Evolutionary conservation across 2,797 vertebrate species (phyloP), one percentile per base, ranked within the genome.

Genomic region (Muraenolepis orangiensis): DNA sequence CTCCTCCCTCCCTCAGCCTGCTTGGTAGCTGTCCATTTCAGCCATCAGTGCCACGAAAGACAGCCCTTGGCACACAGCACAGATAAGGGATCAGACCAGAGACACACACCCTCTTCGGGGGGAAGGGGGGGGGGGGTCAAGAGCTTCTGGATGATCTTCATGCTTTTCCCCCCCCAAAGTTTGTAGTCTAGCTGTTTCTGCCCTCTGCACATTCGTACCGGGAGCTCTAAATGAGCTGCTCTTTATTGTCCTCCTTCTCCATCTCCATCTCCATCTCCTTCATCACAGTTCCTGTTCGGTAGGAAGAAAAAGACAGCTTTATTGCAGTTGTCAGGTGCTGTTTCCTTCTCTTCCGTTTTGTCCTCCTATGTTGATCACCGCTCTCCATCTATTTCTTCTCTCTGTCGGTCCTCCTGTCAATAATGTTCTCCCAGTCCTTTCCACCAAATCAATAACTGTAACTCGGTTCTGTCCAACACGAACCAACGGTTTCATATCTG

Each of bases 401-500:
- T 71, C 36, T 40, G 29, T 46, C 4, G 20, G 18, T 72, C 2
- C 57, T 46, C 30, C 18, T 16, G 10, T 71, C 38, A 51, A 12
- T 72, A 2, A 20, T 3, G 2, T 23, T 42, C 23, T 42, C 42
- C 42, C 13, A 68, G 28, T 78, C 76, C 80, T 75, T 81, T 38
- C 68, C 72, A 72, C 72, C 74, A 86, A 85, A 92, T 93, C 93
- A 88, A 92, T 93, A 88, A 80, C 78, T 86, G 91, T 82, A 93
- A 93, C 93, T 92, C 92, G 88, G 92, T 87, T 91, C 80, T 83
- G 82, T 82, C 79, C 80, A 84, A 92, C 92, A 93, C 90, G 89
- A 88, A 93, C 86, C 87, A 80, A 75, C 74, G 83, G 77, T 79
- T 80, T 88, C 87, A 88, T 7, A 57, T 23, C 20, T 57, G 68